phyloP scores from a whole-genome alignment of 1,140 invertebrate genomes.

The Drosophila orosa region DNA sequence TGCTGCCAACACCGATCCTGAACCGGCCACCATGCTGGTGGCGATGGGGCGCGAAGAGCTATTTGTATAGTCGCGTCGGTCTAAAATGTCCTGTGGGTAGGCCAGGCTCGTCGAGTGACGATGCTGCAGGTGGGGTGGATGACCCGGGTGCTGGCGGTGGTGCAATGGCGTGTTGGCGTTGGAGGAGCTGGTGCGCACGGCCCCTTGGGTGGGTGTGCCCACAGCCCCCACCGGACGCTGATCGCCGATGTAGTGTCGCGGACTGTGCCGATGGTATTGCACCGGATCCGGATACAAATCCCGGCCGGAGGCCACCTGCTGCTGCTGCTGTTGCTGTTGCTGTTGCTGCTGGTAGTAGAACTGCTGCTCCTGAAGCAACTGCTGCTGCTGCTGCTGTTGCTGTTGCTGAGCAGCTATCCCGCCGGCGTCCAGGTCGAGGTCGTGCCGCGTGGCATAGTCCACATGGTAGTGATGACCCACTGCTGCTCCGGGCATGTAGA shows the following conservation, averaged over 20 bases:
- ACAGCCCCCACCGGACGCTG: conserved; percentile 65
- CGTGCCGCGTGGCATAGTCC: conserved; percentile 65
- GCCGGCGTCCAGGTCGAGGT: conserved; percentile 63
- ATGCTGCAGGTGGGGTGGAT: conserved; percentile 46
- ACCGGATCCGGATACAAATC: conserved; percentile 79
- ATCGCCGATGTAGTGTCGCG: conserved; percentile 79
- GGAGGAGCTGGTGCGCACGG: conserved; percentile 69
- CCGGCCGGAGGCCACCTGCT: conserved; percentile 32
- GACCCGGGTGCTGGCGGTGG: conserved; percentile 37
- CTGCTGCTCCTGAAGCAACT: conserved; percentile 50
- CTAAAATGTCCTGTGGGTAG: conserved; percentile 84
- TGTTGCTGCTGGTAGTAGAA: conserved; percentile 53
- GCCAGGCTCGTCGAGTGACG: conserved; percentile 79
- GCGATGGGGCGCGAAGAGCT: conserved; percentile 63
- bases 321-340: conserved; percentile 43
- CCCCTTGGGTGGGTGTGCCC: conserved; percentile 65
- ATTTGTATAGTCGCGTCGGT: conserved; percentile 84
- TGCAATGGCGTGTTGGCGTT: conserved; percentile 76
- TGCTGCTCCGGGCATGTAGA: conserved; percentile 70
- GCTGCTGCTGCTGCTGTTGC: conserved; percentile 36
- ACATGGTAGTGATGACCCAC: conserved; percentile 65
- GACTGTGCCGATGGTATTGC: conserved; percentile 82
- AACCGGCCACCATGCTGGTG: conserved; percentile 55
- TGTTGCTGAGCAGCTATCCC: conserved; percentile 71
- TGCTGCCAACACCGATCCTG: conserved; percentile 16